Base-by-base conservation (phyloP, 2,888 invertebrate species). In the Epiblema foenella region DNA sequence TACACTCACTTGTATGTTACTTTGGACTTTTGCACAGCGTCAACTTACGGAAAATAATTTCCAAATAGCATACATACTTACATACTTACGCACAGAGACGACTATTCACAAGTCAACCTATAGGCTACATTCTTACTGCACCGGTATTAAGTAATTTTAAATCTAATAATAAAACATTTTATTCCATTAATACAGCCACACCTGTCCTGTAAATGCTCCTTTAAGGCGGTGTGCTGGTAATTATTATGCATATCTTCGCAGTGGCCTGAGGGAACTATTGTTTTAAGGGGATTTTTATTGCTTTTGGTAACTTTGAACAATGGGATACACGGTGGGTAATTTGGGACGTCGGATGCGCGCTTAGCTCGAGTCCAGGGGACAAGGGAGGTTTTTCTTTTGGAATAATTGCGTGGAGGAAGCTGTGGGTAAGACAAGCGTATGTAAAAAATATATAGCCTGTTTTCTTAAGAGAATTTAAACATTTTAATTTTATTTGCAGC, bases 251-350 rank as follows among this genome's bases (percentile, higher is more conserved):
- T 85, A 90, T 90, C 89, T 89, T 89, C 89, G 87, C 87, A 83
- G 77, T 76, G 81, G 91, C 93, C 91, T 78, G 85, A 80, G 93
- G 93, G 90, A 87, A 88, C 91, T 90, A 93, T 93, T 93, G 93
- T 93, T 88, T 93, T 93, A 89, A 90, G 87, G 81, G 79, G 82
- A 78, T 92, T 91, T 93, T 93, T 93, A 89, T 91, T 90, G 87
- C 88, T 89, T 88, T 86, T 89, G 85, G 89, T 90, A 88, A 89
- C 89, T 89, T 86, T 77, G 87, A 90, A 93, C 93, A 93, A 93
- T 93, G 91, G 93, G 54, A 68, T 81, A 80, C 81, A 85, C 83
- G 83, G 82, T 83, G 88, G 89, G 86, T 86, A 86, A 89, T 88
- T 85, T 86, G 78, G 84, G 82, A 80, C 84, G 83, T 81, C 83